Percentiles rank a stretch among this genome's conserved stretches.
These are phyloP conservation scores for Myxocyprinus asiaticus DNA, from an alignment of 2,113 vertebrate genomes.

Conservation along the genomic window DNA sequence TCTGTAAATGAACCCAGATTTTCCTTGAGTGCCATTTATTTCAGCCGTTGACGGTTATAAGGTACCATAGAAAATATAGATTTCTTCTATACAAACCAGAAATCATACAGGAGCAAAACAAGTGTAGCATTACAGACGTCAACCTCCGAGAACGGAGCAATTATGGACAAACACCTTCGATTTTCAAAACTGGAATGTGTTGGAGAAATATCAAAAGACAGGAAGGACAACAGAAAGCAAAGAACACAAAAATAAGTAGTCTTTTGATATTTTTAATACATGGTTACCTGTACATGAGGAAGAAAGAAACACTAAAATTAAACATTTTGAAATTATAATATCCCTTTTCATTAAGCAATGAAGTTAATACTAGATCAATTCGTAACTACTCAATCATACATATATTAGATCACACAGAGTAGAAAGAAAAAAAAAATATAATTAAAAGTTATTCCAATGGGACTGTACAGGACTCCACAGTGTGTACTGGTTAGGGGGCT, in stretches of 20 bases:
- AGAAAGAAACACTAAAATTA: constrained; percentile 86
- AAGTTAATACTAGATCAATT: constrained; percentile 97
- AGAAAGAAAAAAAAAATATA: constrained; percentile 81
- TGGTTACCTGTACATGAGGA: constrained; percentile 90
- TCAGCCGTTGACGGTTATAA: constrained; percentile 85
- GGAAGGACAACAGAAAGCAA: constrained; percentile 64
- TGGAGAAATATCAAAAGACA: constrained; percentile 51
- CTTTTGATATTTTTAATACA: constrained; percentile 92
- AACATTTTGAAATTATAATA: constrained; percentile 92
- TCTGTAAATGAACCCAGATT: constrained; percentile 58
- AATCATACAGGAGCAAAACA: constrained; percentile 58
- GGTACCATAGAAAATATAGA: constrained; percentile 82
- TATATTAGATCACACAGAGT: constrained; percentile 97
- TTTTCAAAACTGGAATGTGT: constrained; percentile 45
- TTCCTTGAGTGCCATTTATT: constrained; percentile 88
- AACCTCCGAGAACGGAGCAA: constrained; percentile 25
- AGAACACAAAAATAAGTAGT: constrained; percentile 77
- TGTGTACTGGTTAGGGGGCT: constrained; percentile 61
- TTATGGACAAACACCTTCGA: constrained; percentile 43
- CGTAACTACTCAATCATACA: constrained; percentile 89
- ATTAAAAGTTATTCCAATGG: constrained; percentile 93
- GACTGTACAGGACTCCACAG: constrained; percentile 71
- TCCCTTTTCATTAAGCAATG: constrained; percentile 98
- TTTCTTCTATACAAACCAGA: constrained; percentile 72
- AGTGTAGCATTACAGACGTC: constrained; percentile 41